Conservation (phyloP, 2,888 invertebrate genomes). For the Microplitis deprimator region DNA sequence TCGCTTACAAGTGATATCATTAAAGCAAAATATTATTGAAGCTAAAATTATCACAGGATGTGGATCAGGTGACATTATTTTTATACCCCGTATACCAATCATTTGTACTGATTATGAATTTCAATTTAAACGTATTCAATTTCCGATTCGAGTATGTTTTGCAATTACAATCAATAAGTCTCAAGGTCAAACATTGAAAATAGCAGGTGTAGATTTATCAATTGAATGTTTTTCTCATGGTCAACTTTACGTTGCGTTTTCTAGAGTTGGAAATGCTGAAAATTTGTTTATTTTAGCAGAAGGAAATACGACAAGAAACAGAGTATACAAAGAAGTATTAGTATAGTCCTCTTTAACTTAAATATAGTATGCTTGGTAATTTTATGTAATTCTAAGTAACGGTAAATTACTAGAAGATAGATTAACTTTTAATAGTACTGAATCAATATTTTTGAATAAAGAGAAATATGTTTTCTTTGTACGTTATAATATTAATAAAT, state of each 20-base stretch:
- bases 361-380: no score
- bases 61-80: conserved; percentile 23
- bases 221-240: conserved; percentile 62
- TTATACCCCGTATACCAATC: no score
- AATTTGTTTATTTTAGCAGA: background rate
- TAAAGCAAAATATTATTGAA: conserved; percentile 48
- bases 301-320: conserved; percentile 4
- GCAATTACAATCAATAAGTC: conserved; percentile 22
- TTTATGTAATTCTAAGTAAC: no score
- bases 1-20: conserved; percentile 43
- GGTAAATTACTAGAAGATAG: no score
- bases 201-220: conserved; percentile 61
- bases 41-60: conserved; percentile 53
- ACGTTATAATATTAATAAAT: no score
- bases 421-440: no score
- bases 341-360: background rate
- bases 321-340: conserved; percentile 14
- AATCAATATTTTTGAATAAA: no score
- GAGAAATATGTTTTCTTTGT: no score
- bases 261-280: conserved; percentile 47
- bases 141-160: conserved; percentile 45
- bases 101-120: conserved; percentile 5
- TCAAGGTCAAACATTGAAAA: conserved; percentile 60
- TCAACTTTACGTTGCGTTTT: conserved; percentile 63
- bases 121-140: conserved; percentile 40